Evolutionary conservation across 2,113 vertebrate species (phyloP).

Genomic region (Zootoca vivipara): DNA sequence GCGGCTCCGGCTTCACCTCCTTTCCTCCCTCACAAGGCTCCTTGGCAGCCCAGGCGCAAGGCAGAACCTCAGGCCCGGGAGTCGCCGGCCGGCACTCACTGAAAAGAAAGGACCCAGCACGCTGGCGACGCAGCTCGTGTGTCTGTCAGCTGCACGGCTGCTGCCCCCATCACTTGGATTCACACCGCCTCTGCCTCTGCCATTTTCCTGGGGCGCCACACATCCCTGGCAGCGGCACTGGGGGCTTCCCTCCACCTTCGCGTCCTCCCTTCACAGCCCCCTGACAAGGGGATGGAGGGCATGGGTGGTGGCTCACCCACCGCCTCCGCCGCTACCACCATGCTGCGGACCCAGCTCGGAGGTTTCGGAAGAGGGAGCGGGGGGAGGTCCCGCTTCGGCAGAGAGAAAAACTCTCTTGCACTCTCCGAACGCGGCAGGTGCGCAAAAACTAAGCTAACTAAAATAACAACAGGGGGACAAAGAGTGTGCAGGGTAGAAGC

Average conservation of each 20-base stretch:
- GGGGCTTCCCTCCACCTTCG: slow-evolving; percentile 28
- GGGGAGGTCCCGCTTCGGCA: too few species aligned
- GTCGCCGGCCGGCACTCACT: slow-evolving; percentile 48
- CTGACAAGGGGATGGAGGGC: background rate
- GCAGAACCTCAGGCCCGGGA: background rate
- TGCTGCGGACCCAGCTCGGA: slow-evolving; percentile 23
- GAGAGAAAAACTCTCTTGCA: too few species aligned
- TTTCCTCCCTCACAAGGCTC: background rate
- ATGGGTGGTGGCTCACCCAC: background rate
- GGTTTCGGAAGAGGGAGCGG: background rate
- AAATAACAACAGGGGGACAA: too few species aligned
- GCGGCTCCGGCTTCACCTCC: background rate
- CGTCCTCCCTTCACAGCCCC: background rate
- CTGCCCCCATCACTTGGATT: slow-evolving; percentile 28
- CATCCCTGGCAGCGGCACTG: slow-evolving; percentile 70
- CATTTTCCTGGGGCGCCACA: slow-evolving; percentile 73
- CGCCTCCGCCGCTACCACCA: slow-evolving; percentile 52
- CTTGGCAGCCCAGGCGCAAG: too few species aligned
- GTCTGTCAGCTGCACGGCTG: slow-evolving; percentile 49
- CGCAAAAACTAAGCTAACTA: too few species aligned
- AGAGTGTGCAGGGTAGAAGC: too few species aligned
- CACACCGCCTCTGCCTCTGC: slow-evolving; percentile 67
- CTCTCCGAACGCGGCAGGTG: too few species aligned
- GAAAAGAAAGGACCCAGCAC: background rate
- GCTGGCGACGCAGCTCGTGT: background rate